phyloP scores from a whole-genome alignment of 2,113 vertebrate species.

The Corynorhinus townsendii region DNA sequence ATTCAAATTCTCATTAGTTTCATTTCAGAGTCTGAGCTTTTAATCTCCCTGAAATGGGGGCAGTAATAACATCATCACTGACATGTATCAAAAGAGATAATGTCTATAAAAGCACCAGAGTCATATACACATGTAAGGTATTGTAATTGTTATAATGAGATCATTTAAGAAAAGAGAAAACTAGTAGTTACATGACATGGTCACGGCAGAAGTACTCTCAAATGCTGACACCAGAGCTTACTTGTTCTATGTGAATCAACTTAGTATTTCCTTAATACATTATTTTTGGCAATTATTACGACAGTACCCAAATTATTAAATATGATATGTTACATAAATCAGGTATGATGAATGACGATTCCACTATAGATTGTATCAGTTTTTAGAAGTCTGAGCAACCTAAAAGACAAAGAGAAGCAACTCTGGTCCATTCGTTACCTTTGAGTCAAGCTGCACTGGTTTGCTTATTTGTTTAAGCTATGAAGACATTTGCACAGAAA shows the following conservation, averaged over 20 bases:
- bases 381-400: background rate
- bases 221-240: background rate
- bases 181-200: background rate
- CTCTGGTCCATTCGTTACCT: background rate
- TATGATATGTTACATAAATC: background rate
- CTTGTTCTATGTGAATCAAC: background rate
- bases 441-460: background rate
- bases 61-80: background rate
- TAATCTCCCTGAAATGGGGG: background rate
- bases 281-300: background rate
- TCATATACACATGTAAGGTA: background rate
- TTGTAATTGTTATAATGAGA: background rate
- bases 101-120: background rate
- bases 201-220: background rate
- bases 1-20: background rate
- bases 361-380: background rate
- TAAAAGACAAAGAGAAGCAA: background rate
- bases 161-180: conserved; percentile 20
- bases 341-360: background rate
- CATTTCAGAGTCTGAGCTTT: background rate
- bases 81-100: background rate
- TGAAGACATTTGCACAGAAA: conserved; percentile 14
- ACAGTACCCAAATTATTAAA: conserved; percentile 21
- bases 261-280: background rate
- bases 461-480: conserved; percentile 25